Base-by-base conservation (phyloP, 2,797 vertebrate genomes). In the Epinephelus coioides region DNA sequence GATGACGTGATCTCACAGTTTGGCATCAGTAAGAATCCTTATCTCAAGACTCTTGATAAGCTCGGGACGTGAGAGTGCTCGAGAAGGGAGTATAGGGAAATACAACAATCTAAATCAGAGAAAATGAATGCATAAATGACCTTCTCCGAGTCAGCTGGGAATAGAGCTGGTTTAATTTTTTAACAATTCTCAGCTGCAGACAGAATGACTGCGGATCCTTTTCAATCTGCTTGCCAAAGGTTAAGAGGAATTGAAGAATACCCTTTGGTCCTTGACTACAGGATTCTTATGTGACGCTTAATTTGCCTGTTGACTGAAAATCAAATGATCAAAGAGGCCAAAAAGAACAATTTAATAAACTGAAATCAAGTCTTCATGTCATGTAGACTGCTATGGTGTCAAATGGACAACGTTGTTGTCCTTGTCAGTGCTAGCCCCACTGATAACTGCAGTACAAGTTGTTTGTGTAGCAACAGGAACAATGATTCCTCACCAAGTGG, bases 221-320 rank as follows among this genome's bases (percentile, higher is more conserved):
- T 85, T 76, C 38, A 78, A 60, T 76, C 30, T 72, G 60, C 50
- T 66, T 47, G 44, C 44, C 72, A 86, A 79, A 79, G 68, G 72
- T 86, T 79, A 76, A 61, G 59, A 76, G 47, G 44, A 67, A 62
- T 4, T 43, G 54, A 56, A 62, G 46, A 81, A 81, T 61, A 65
- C 46, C 44, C 51, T 6, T 6, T 23, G 30, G 43, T 55, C 49
- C 50, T 67, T 14, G 25, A 30, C 49, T 51, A 25, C 49, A 46
- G 15, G 50, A 55, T 14, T 69, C 34, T 61, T 40, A 67, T 5
- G 27, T 63, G 34, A 67, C 43, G 30, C 23, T 30, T 17, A 11
- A 70, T 59, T 49, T 68, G 12, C 18, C 44, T 3, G 11, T 14
- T 50, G 59, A 74, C n/a, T 30, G n/a, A 47, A 46, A 70, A 54